Conservation (phyloP, 2,888 invertebrate species). For the Drosophila atroscutellata region DNA sequence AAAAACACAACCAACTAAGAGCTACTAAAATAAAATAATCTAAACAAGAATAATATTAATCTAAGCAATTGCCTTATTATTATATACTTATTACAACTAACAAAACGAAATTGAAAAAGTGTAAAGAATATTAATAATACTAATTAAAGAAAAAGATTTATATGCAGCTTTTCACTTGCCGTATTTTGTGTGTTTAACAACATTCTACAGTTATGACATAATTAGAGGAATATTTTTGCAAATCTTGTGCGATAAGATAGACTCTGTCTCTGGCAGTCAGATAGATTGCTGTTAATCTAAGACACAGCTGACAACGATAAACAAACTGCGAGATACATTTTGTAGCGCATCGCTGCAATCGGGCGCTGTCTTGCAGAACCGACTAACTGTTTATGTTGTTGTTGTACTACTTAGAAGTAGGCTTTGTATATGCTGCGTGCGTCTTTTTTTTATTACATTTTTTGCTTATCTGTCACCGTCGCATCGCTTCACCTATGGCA, state of each 20-base stretch:
- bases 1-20: constrained; percentile 49
- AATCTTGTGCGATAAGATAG: constrained; percentile 54
- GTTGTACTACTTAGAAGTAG: constrained; percentile 22
- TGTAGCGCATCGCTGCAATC: constrained; percentile 71
- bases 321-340: constrained; percentile 48
- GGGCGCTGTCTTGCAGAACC: constrained; percentile 68
- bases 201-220: constrained; percentile 70
- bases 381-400: constrained; percentile 65
- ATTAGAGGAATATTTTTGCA: constrained; percentile 65
- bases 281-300: constrained; percentile 51
- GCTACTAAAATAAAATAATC: constrained; percentile 38
- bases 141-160: constrained; percentile 54
- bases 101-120: constrained; percentile 9
- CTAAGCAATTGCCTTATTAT: constrained; percentile 39
- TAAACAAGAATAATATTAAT: constrained; percentile 19
- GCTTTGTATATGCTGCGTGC: constrained; percentile 46
- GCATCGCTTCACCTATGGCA: constrained; percentile 32
- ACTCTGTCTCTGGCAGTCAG: constrained; percentile 16
- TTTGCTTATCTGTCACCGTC: constrained; percentile 60
- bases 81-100: constrained; percentile 33
- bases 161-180: constrained; percentile 18
- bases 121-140: constrained; percentile 57
- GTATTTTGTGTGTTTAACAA: constrained; percentile 35
- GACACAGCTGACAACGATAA: constrained; percentile 57
- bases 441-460: constrained; percentile 1